Conservation (phyloP, 1,140 invertebrate genomes). For the Drosophila watanabei region DNA sequence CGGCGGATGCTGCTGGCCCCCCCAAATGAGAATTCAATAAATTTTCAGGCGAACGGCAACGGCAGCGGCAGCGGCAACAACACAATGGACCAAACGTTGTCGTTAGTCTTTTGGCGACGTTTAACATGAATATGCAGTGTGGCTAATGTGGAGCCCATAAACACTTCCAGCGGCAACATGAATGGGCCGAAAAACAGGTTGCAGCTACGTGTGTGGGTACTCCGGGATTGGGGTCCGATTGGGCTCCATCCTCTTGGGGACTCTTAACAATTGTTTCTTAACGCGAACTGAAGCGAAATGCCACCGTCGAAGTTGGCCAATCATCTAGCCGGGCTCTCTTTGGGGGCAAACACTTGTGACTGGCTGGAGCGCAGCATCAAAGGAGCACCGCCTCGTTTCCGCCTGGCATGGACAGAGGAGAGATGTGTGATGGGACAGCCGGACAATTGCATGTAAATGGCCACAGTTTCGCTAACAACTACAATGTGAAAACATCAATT, state of each 20-base stretch:
- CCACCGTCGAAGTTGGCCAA: constrained; percentile 75
- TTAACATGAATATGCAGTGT: constrained; percentile 85
- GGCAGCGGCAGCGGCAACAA: constrained; percentile 52
- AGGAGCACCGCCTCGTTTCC: constrained; percentile 71
- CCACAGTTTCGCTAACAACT: constrained; percentile 75
- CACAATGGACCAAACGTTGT: constrained; percentile 71
- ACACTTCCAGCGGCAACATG: constrained; percentile 84
- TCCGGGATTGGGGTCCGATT: constrained; percentile 30
- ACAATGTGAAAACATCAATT: constrained; percentile 84
- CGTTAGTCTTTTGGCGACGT: constrained; percentile 83
- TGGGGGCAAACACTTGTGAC: constrained; percentile 43
- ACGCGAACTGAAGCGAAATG: constrained; percentile 80
- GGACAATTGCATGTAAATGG: constrained; percentile 79
- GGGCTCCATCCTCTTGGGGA: constrained; percentile 31
- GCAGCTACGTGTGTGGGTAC: constrained; percentile 74
- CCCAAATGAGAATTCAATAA: constrained; percentile 83
- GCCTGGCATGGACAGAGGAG: constrained; percentile 29
- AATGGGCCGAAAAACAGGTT: constrained; percentile 76
- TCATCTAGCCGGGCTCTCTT: constrained; percentile 35
- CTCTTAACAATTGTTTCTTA: constrained; percentile 80
- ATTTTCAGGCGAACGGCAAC: constrained; percentile 70
- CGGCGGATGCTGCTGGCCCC: constrained; percentile 31
- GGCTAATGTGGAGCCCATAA: constrained; percentile 85
- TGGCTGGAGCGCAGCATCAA: constrained; percentile 40
- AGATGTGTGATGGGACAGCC: constrained; percentile 67